These are phyloP conservation scores for Burhinus oedicnemus DNA, from an alignment of 2,113 vertebrate genomes.

Conservation along the genomic window DNA sequence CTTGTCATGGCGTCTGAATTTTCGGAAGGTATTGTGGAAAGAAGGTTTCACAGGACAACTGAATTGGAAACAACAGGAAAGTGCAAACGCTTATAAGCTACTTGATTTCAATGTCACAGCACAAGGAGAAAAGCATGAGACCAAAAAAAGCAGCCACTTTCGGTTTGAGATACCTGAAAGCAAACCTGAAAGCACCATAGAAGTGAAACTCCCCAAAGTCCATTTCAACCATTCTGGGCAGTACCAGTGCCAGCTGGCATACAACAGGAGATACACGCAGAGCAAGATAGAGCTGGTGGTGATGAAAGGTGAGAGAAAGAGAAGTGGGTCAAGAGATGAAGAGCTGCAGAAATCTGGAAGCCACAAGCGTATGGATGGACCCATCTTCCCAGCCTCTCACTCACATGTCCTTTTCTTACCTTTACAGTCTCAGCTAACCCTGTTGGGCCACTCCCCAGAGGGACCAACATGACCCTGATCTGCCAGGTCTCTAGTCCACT, in stretches of 20 bases:
- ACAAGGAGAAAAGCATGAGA: neutral
- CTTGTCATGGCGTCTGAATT: constrained; percentile 43
- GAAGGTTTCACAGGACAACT: neutral
- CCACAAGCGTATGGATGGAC: neutral
- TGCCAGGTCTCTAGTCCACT: constrained; percentile 8
- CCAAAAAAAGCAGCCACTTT: neutral
- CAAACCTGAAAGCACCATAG: neutral
- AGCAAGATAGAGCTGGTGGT: constrained; percentile 64
- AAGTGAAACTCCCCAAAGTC: constrained; percentile 25
- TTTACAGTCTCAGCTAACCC: constrained; percentile 43
- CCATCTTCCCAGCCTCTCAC: neutral
- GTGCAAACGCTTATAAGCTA: neutral
- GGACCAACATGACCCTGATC: neutral
- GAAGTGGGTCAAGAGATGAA: neutral
- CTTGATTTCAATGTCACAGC: neutral
- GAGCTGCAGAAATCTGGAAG: neutral
- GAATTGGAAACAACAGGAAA: neutral
- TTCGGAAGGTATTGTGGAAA: neutral
- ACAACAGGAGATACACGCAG: neutral
- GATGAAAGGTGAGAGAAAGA: constrained; percentile 69
- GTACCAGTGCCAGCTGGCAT: constrained; percentile 8
- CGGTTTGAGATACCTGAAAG: neutral
- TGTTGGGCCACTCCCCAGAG: neutral
- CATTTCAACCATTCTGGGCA: constrained; percentile 47
- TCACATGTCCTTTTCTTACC: neutral